These are phyloP conservation scores for Larimichthys polyactis DNA, from an alignment of 2,113 vertebrate genomes.

Conservation along the genomic window DNA sequence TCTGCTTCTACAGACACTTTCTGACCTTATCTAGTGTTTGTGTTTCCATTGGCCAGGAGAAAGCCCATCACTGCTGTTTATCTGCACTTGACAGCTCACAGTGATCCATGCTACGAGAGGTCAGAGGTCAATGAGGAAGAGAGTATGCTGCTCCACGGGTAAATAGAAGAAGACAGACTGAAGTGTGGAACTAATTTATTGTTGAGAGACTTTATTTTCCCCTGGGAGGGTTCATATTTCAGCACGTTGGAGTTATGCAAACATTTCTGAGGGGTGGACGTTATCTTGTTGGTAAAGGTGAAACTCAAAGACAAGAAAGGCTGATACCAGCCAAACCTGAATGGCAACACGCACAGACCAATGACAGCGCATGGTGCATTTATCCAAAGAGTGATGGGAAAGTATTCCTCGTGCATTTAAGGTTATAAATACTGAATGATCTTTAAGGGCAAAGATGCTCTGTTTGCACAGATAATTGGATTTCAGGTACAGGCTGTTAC, in stretches of 20 bases:
- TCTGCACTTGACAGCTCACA: constrained; percentile 18
- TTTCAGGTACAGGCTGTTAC: no score
- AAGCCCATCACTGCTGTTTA: not conserved
- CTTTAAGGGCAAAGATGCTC: no score
- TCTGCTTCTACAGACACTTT: not conserved
- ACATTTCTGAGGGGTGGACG: not conserved
- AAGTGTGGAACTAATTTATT: not conserved
- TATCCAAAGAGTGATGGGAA: not conserved
- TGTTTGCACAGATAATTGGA: no score
- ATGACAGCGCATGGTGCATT: not conserved
- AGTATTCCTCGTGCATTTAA: not conserved
- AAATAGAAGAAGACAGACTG: constrained; percentile 19
- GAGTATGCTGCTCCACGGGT: not conserved
- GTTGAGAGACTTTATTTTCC: not conserved
- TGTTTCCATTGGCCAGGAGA: not conserved
- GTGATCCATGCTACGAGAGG: not conserved
- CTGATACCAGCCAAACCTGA: not conserved
- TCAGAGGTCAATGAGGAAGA: constrained; percentile 33
- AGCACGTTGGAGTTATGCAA: not conserved
- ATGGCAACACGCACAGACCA: not conserved
- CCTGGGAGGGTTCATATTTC: not conserved
- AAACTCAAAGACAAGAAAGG: not conserved
- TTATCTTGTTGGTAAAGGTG: not conserved
- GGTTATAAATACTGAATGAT: no score
- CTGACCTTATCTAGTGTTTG: not conserved